These are phyloP conservation scores for Aleiodes leptofemur DNA, from an alignment of 2,888 invertebrate genomes.

Conservation along the genomic window DNA sequence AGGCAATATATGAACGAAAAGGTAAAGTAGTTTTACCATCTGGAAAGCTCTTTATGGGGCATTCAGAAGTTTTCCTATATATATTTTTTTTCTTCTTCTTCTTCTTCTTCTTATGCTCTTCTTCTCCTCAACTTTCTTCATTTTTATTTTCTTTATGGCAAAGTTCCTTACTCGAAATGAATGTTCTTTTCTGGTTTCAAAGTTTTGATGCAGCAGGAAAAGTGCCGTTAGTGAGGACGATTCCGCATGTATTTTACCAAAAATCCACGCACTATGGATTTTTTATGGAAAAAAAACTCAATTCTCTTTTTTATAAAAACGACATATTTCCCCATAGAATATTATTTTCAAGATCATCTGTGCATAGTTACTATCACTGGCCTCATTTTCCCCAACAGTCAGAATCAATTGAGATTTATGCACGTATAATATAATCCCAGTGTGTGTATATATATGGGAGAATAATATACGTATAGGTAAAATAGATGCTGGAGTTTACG, in stretches of 20 bases:
- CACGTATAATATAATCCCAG: slow-evolving; percentile 15
- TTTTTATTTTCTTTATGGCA: slow-evolving; percentile 28
- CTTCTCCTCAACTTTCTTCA: slow-evolving; percentile 29
- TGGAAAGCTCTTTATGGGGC: slow-evolving; percentile 42
- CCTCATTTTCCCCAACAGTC: slow-evolving; percentile 4
- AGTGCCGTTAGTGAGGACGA: slow-evolving; percentile 36
- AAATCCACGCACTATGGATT: slow-evolving; percentile 19
- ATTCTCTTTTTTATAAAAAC: not conserved
- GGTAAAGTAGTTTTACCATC: slow-evolving; percentile 39
- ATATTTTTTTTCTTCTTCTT: too few relatives aligned
- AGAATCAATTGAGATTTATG: slow-evolving; percentile 37
- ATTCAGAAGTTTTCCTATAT: slow-evolving; percentile 42
- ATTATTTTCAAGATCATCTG: not conserved
- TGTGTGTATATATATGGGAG: not conserved
- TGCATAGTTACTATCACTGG: slow-evolving; percentile 1
- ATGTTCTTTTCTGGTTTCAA: slow-evolving; percentile 53
- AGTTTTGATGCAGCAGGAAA: slow-evolving; percentile 54
- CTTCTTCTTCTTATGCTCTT: not conserved
- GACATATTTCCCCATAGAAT: not conserved
- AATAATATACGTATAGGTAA: slow-evolving; percentile 25
- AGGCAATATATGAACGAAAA: slow-evolving; percentile 24
- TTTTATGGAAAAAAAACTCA: not conserved
- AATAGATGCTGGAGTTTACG: slow-evolving; percentile 25
- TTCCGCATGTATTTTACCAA: slow-evolving; percentile 14
- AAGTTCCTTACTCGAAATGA: slow-evolving; percentile 51